These are phyloP conservation scores for Gari tellinella DNA, from an alignment of 2,888 invertebrate genomes.

Conservation along the genomic window DNA sequence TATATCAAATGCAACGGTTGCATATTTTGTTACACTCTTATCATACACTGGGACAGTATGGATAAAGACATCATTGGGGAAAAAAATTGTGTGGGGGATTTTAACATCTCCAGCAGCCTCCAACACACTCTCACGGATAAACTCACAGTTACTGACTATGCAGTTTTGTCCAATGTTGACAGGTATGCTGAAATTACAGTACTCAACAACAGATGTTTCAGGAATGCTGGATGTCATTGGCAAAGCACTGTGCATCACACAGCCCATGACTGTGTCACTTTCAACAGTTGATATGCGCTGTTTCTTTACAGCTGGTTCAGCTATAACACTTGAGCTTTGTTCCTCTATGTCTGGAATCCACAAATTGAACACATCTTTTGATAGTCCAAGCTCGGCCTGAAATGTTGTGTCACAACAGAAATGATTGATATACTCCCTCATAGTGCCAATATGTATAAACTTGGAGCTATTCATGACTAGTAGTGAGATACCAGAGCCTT, in stretches of 20 bases:
- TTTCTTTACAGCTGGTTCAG: constrained; percentile 34
- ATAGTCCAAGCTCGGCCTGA: constrained; percentile 72
- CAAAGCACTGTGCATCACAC: constrained; percentile 81
- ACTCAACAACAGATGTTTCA: constrained; percentile 81
- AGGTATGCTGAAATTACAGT: constrained; percentile 81
- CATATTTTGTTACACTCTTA: constrained; percentile 66
- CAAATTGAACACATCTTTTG: constrained; percentile 73
- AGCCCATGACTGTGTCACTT: constrained; percentile 62
- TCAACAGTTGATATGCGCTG: not conserved
- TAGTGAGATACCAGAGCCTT: constrained; percentile 77
- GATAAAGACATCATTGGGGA: constrained; percentile 73
- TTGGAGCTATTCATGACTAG: constrained; percentile 83
- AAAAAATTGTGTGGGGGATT: constrained; percentile 2
- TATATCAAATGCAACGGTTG: constrained; percentile 78
- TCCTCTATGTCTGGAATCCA: constrained; percentile 50
- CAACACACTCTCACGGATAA: constrained; percentile 19
- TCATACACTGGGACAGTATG: constrained; percentile 79
- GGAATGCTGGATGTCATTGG: constrained; percentile 65
- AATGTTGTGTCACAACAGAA: constrained; percentile 76
- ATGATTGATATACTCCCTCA: constrained; percentile 81
- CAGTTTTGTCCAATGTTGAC: constrained; percentile 76
- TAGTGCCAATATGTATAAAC: constrained; percentile 85
- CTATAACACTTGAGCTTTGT: not conserved
- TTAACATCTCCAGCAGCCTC: not conserved
- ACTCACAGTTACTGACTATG: constrained; percentile 83